Conservation (phyloP, 2,113 vertebrate species). For the Erinaceus europaeus region DNA sequence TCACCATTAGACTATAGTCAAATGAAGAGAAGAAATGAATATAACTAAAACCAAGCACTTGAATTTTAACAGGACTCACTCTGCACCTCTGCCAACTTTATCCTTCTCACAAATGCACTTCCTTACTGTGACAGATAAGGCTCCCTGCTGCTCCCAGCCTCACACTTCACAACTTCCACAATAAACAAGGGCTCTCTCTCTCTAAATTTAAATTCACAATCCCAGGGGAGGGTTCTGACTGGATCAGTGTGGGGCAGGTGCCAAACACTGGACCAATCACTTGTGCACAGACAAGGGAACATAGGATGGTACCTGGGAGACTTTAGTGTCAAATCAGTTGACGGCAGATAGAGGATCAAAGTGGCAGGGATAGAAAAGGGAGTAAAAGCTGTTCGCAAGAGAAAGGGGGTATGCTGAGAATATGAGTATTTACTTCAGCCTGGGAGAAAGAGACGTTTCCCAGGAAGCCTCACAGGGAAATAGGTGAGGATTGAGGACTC, state of each 20-base stretch:
- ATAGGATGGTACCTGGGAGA: neutral
- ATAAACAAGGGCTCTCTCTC: neutral
- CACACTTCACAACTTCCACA: neutral
- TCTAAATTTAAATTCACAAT: neutral
- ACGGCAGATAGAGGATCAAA: neutral
- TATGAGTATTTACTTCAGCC: neutral
- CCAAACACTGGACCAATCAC: neutral
- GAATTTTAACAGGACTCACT: neutral
- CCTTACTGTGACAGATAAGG: neutral
- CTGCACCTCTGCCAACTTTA: neutral
- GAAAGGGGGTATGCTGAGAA: neutral
- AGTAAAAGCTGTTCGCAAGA: neutral
- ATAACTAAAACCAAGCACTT: neutral
- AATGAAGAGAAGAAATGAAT: neutral
- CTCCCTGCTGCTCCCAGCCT: neutral
- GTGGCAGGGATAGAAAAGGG: neutral
- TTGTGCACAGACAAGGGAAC: neutral
- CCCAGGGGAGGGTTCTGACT: neutral
- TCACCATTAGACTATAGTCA: neutral
- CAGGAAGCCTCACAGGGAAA: neutral
- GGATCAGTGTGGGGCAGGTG: neutral
- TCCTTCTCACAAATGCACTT: neutral
- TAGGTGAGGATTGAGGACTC: neutral
- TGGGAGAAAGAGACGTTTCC: neutral
- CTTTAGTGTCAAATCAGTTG: neutral